These are phyloP conservation scores for Diadegma fenestrale DNA, from an alignment of 2,888 invertebrate genomes.

Conservation along the genomic window DNA sequence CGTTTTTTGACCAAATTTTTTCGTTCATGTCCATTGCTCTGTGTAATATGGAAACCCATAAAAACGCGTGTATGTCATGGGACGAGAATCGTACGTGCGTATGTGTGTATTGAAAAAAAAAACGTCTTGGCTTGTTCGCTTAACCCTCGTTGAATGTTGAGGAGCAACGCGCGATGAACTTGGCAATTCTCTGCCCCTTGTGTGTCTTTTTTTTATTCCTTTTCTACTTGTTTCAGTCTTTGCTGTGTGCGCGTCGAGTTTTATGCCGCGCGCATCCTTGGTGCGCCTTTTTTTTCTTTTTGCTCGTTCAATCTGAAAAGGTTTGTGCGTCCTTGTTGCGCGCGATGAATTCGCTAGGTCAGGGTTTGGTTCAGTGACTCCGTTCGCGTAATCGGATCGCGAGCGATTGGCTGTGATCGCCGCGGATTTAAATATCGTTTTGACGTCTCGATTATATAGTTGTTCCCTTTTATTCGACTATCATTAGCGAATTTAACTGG, in stretches of 20 bases:
- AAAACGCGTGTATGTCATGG: neutral
- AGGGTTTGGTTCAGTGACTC: conserved; percentile 61
- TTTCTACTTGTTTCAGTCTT: conserved; percentile 14
- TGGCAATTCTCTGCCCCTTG: conserved; percentile 54
- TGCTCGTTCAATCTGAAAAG: conserved; percentile 14
- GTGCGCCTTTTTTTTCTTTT: conserved; percentile 23
- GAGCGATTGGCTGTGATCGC: neutral
- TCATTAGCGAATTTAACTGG: neutral
- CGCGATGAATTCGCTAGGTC: conserved; percentile 66
- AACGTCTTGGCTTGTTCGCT: conserved; percentile 55
- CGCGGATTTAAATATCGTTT: neutral
- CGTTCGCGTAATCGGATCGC: conserved; percentile 20
- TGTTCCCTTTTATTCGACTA: too few species aligned
- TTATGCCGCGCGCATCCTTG: conserved; percentile 26
- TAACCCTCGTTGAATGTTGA: conserved; percentile 64
- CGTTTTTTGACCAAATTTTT: too few species aligned
- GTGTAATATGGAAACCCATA: neutral
- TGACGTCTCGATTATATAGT: neutral
- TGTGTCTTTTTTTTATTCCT: neutral
- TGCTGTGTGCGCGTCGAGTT: neutral
- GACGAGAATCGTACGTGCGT: conserved; percentile 33
- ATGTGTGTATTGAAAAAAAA: conserved; percentile 39
- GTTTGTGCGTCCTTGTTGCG: conserved; percentile 35
- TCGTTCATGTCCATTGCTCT: neutral
- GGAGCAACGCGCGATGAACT: conserved; percentile 60